Percentiles rank a stretch among this genome's conserved stretches.
phyloP scores from a whole-genome alignment of 2,797 vertebrate genomes.

The Momotus momota region DNA sequence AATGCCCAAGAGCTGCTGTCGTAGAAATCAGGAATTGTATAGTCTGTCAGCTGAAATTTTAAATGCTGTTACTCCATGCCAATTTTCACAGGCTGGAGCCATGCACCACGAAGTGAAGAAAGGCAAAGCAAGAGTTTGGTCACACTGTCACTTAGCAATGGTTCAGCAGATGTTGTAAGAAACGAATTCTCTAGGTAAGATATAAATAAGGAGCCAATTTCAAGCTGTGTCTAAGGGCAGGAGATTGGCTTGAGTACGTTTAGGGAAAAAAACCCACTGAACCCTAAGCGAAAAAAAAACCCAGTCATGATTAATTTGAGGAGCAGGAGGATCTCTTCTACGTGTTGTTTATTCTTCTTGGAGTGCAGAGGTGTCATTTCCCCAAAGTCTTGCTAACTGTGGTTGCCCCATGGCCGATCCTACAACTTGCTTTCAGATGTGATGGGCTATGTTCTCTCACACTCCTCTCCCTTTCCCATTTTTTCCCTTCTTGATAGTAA shows the following conservation, averaged over 20 bases:
- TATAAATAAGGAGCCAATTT: background rate
- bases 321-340: background rate
- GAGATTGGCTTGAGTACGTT: background rate
- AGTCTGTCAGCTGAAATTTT: slow-evolving; percentile 1
- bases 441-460: background rate
- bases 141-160: background rate
- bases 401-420: background rate
- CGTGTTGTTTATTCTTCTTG: background rate
- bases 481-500: background rate
- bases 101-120: background rate
- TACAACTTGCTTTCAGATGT: background rate
- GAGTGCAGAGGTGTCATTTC: background rate
- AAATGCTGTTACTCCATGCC: background rate
- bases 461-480: background rate
- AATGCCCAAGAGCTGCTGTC: background rate
- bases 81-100: background rate
- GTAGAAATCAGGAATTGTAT: background rate
- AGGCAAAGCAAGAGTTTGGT: background rate
- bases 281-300: rapidly evolving
- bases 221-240: background rate
- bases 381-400: background rate
- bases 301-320: background rate
- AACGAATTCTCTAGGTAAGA: background rate
- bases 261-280: background rate
- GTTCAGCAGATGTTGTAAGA: background rate